These are phyloP conservation scores for Pterocles orientalis DNA, from an alignment of 2,113 vertebrate genomes.

Conservation along the genomic window DNA sequence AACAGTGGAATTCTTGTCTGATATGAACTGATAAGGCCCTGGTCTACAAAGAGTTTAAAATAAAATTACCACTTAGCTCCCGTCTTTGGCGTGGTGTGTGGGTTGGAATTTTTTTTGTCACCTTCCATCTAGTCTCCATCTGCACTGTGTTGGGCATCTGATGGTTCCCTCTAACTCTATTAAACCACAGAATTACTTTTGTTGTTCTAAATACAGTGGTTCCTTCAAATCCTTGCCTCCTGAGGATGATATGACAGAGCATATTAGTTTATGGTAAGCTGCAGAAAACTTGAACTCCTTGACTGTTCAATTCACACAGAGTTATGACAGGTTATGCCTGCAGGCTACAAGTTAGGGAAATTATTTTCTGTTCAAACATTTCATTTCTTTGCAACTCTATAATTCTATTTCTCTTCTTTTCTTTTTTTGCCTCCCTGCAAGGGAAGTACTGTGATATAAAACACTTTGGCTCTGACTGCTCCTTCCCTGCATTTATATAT, in stretches of 20 bases:
- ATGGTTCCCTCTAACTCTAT: conserved; percentile 18
- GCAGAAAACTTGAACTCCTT: conserved; percentile 65
- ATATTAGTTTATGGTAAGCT: conserved; percentile 69
- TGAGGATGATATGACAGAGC: conserved; percentile 49
- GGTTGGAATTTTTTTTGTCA: not conserved
- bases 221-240: conserved; percentile 51
- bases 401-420: conserved; percentile 39
- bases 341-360: conserved; percentile 71
- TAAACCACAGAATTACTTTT: conserved; percentile 13
- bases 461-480: not conserved
- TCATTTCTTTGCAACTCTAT: conserved; percentile 64
- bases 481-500: not conserved
- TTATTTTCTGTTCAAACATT: conserved; percentile 77
- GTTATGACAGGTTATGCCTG: conserved; percentile 69
- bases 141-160: not conserved
- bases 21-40: not conserved
- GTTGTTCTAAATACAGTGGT: conserved; percentile 30
- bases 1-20: not conserved
- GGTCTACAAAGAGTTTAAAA: not conserved
- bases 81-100: not conserved
- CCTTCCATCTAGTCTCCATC: not conserved
- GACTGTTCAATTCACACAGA: conserved; percentile 66
- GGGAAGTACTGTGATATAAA: conserved; percentile 11
- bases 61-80: not conserved
- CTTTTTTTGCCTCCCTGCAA: not conserved